Base-by-base conservation (phyloP, 1,140 invertebrate species). In the Ditylenchus dipsaci region DNA sequence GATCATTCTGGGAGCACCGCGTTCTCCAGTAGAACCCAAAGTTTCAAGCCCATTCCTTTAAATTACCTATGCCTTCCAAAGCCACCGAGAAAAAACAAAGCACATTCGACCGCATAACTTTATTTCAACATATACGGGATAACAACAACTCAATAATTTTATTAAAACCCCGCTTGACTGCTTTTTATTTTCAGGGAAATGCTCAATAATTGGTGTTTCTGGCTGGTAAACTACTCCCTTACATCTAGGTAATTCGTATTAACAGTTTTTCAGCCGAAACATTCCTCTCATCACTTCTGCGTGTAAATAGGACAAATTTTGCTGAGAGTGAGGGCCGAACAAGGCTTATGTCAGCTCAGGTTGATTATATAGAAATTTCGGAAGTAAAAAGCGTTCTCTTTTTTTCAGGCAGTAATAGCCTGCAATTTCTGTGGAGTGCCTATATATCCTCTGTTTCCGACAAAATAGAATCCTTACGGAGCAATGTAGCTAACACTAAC, bases 371-470 rank as follows among this genome's bases (percentile, higher is more conserved):
- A 8, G 1, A 3, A 8, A 8, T 13, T 61, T 21, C 26, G 29
- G 3, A 27, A 7, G 38, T 61, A 61, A 61, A 5, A 33, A 61
- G 53, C 3, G 29, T 56, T 56, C 29, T 3, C 21, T 45, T n/a
- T 26, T 45, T 38, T 78, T 58, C 9, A 75, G 73, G 75, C 76
- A 11, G 62, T 75, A 1, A 68, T 75, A 26, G 73, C 73, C 1
- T 75, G 73, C 49, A 74, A 65, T 29, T 75, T 73, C 27, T 75
- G 73, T 56, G 76, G 76, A 26, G 30, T 45, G 29, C 73, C 73
- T n/a, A 78, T 75, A 17, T 74, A 78, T 17, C 73, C 73, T 61
- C 53, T 19, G 71, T 75, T 9, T 49, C 45, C 26, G 72, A 79
- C 5, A 68, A 45, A 15, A 74, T 67, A 11, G 72, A 77, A 21